Percentiles rank a stretch among this genome's conserved stretches.
Conservation (phyloP, 2,113 vertebrate genomes). For the Lepus europaeus region DNA sequence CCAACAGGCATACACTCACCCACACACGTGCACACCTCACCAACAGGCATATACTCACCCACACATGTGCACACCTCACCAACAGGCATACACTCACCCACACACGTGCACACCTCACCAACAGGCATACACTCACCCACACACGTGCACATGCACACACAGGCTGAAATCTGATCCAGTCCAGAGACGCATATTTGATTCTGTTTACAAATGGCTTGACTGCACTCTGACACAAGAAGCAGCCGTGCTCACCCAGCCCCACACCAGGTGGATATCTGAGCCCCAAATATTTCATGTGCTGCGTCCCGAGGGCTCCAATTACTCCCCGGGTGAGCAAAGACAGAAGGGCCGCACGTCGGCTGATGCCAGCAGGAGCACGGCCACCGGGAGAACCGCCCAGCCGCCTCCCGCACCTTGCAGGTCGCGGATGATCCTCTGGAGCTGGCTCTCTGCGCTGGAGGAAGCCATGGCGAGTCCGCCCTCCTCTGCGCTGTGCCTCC, state of each 20-base stretch:
- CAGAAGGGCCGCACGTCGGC: neutral
- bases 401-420: constrained; percentile 90
- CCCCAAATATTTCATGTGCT: neutral
- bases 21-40: too few relatives aligned
- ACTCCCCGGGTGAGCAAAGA: neutral
- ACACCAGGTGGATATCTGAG: neutral
- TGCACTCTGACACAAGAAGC: neutral
- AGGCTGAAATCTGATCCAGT: neutral
- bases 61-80: too few relatives aligned
- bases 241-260: neutral
- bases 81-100: too few relatives aligned
- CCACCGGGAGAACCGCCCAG: neutral
- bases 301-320: neutral
- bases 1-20: too few relatives aligned
- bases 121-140: too few relatives aligned
- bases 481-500: neutral
- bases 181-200: neutral
- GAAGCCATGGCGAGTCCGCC: constrained; percentile 87
- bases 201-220: constrained; percentile 16
- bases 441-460: constrained; percentile 92
- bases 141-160: too few relatives aligned
- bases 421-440: constrained; percentile 96
- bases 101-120: too few relatives aligned
- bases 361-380: neutral
- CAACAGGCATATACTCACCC: too few relatives aligned